Percentiles rank a stretch among this genome's conserved stretches.
phyloP scores from a whole-genome alignment of 2,797 vertebrate species.

The Semaprochilodus insignis region DNA sequence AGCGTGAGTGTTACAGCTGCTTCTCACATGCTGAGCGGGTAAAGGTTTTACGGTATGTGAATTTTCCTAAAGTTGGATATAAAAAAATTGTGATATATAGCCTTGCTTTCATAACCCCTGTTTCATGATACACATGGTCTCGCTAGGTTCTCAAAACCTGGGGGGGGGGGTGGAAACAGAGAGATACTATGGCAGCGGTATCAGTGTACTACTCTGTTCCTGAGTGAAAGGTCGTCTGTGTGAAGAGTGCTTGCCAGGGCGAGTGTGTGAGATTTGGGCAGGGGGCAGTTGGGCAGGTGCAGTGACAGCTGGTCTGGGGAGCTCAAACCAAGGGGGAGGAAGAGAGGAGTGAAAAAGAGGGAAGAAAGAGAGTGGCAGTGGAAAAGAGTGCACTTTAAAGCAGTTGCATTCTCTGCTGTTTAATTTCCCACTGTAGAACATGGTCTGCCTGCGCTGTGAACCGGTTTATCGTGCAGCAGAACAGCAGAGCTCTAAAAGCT shows the following conservation, averaged over 20 bases:
- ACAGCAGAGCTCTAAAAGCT: background rate
- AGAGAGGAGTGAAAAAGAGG: conserved; percentile 32
- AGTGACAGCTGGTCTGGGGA: conserved; percentile 81
- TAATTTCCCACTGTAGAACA: conserved; percentile 9
- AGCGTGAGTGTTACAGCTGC: too few species aligned
- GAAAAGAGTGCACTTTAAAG: background rate
- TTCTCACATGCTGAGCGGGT: too few species aligned
- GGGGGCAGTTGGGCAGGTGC: conserved; percentile 79
- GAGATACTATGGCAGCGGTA: conserved; percentile 42
- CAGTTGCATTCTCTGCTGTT: background rate
- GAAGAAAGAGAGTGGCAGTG: conserved; percentile 30
- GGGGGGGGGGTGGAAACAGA: too few species aligned
- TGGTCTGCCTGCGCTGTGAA: background rate
- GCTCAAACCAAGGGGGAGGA: conserved; percentile 70
- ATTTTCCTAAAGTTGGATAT: too few species aligned
- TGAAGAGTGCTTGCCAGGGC: conserved; percentile 39
- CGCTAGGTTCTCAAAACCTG: too few species aligned
- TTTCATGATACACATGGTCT: too few species aligned
- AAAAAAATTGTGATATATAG: too few species aligned
- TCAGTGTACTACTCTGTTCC: conserved; percentile 48
- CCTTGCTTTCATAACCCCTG: too few species aligned
- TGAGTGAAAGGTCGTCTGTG: conserved; percentile 57
- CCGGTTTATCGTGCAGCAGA: too few species aligned
- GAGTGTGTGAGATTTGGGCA: conserved; percentile 59
- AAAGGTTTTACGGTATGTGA: too few species aligned